These are phyloP conservation scores for Manis crassicaudata DNA, from an alignment of 2,797 vertebrate genomes.

Conservation along the genomic window DNA sequence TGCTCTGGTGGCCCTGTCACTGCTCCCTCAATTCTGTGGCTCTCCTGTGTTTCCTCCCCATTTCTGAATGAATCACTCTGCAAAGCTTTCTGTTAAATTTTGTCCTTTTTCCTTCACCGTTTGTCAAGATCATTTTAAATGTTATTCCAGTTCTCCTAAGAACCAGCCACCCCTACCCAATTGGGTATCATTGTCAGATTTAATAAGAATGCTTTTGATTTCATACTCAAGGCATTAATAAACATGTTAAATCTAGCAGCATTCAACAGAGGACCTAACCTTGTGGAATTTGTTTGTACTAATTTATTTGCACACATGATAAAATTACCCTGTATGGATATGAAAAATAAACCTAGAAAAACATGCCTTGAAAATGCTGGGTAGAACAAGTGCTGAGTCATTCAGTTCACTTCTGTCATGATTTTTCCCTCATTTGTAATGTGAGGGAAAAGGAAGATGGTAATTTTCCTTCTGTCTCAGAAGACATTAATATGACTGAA, in stretches of 20 bases:
- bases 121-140: slow-evolving; percentile 69
- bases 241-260: slow-evolving; percentile 50
- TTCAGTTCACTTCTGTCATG: background rate
- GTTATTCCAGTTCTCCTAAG: slow-evolving; percentile 45
- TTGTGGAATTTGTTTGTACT: slow-evolving; percentile 62
- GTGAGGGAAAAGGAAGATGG: slow-evolving; percentile 12
- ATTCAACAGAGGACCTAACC: slow-evolving; percentile 36
- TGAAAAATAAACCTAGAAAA: slow-evolving; percentile 60
- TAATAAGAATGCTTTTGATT: slow-evolving; percentile 66
- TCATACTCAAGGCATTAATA: slow-evolving; percentile 52
- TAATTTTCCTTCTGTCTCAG: slow-evolving; percentile 40
- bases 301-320: slow-evolving; percentile 70
- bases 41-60: background rate
- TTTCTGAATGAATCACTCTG: slow-evolving; percentile 31
- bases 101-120: background rate
- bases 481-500: background rate
- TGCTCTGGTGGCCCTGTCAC: background rate
- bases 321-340: slow-evolving; percentile 38
- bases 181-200: slow-evolving; percentile 45
- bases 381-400: background rate
- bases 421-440: background rate
- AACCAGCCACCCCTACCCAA: background rate
- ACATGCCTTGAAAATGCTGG: background rate
- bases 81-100: slow-evolving; percentile 44
- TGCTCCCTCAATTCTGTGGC: background rate